Percentiles rank a stretch among this genome's conserved stretches.
Evolutionary conservation across 2,888 invertebrate species (phyloP).

Genomic region (Nephrotoma flavescens): DNA sequence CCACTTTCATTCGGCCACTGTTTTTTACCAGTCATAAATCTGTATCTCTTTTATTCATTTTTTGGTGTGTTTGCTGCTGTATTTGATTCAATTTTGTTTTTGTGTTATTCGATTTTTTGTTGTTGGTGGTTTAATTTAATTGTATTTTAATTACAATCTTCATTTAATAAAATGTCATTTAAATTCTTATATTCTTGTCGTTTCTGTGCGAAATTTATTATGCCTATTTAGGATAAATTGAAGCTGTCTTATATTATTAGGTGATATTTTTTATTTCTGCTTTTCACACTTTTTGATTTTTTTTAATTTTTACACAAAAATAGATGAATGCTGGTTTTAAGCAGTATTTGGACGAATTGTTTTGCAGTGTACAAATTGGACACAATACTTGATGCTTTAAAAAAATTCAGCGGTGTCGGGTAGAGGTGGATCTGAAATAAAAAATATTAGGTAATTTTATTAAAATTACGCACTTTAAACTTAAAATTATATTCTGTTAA

Average conservation of each 20-base stretch:
- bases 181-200: neutral
- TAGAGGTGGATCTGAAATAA: too few relatives aligned
- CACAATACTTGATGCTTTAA: neutral
- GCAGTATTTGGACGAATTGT: neutral
- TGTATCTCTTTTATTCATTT: conserved; percentile 31
- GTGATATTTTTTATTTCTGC: neutral
- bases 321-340: neutral
- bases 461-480: too few relatives aligned
- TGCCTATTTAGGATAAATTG: neutral
- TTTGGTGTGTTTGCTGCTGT: conserved; percentile 12
- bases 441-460: too few relatives aligned
- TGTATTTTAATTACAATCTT: neutral
- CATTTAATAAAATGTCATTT: neutral
- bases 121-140: neutral
- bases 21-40: conserved; percentile 33
- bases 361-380: neutral
- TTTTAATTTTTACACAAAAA: neutral
- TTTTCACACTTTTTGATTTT: neutral
- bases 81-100: neutral
- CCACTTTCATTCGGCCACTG: conserved; percentile 30
- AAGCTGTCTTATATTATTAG: neutral
- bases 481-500: too few relatives aligned
- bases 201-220: neutral
- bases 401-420: too few relatives aligned
- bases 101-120: neutral